A percentile compares a stretch with the other conserved stretches of the same genome.
These are phyloP conservation scores for Phyllotreta cruciferae DNA, from an alignment of 2,888 invertebrate genomes.

Conservation along the genomic window DNA sequence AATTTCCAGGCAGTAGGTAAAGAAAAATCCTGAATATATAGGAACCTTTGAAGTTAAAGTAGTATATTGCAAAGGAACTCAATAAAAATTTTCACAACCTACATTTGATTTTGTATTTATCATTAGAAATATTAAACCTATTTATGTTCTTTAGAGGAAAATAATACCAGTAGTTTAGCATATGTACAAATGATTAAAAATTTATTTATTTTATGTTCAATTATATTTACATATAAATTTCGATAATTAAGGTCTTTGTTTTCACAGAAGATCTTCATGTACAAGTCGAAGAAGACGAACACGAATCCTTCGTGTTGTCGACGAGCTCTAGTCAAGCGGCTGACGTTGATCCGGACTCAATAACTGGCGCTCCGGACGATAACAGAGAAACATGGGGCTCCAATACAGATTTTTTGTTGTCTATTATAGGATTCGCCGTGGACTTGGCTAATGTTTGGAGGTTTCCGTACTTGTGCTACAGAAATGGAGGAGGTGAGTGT, in stretches of 20 bases:
- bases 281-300: constrained; percentile 60
- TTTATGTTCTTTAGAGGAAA: not conserved
- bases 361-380: constrained; percentile 57
- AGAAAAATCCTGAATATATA: too few relatives aligned
- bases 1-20: too few relatives aligned
- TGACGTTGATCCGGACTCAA: constrained; percentile 56
- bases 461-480: constrained; percentile 80
- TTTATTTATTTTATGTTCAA: too few relatives aligned
- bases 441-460: constrained; percentile 89
- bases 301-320: constrained; percentile 58
- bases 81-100: too few relatives aligned
- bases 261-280: constrained; percentile 59
- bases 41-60: too few relatives aligned
- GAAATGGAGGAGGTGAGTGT: constrained; percentile 74
- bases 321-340: constrained; percentile 58
- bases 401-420: constrained; percentile 80
- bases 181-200: too few relatives aligned
- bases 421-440: constrained; percentile 85
- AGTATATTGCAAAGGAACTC: too few relatives aligned
- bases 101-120: not conserved
- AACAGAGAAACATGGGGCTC: constrained; percentile 82
- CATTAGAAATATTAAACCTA: not conserved
- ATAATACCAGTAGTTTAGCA: too few relatives aligned
- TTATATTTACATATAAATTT: too few relatives aligned
- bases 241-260: not conserved